Evolutionary conservation across 2,888 invertebrate genomes (phyloP).

Genomic region (Mongoloraphidia duomilia): DNA sequence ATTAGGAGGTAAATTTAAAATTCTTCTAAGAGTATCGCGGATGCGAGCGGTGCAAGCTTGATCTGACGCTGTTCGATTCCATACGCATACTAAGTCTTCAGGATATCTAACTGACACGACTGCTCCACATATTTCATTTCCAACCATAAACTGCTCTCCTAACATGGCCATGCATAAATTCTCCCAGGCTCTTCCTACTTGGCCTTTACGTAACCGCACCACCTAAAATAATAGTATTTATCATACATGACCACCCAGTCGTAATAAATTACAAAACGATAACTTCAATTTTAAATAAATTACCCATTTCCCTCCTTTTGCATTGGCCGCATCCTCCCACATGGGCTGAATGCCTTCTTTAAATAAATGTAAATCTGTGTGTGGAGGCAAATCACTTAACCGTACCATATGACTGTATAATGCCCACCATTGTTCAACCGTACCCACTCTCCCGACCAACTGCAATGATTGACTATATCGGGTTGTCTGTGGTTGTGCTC

Average conservation of each 20-base stretch:
- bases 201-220: slow-evolving; percentile 82
- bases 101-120: slow-evolving; percentile 91
- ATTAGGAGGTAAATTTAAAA: slow-evolving; percentile 85
- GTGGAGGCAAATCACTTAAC: slow-evolving; percentile 78
- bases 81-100: slow-evolving; percentile 92
- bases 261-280: not conserved
- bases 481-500: slow-evolving; percentile 34
- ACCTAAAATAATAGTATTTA: slow-evolving; percentile 28
- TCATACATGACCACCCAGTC: not conserved
- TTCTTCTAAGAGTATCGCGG: slow-evolving; percentile 84
- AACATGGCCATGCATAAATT: slow-evolving; percentile 96
- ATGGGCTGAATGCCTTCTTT: slow-evolving; percentile 97
- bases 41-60: slow-evolving; percentile 77
- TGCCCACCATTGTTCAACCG: slow-evolving; percentile 97
- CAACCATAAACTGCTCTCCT: slow-evolving; percentile 98
- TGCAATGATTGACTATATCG: slow-evolving; percentile 60
- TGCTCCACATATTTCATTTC: slow-evolving; percentile 95
- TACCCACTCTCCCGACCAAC: slow-evolving; percentile 73
- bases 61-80: slow-evolving; percentile 93
- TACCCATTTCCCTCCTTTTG: slow-evolving; percentile 96
- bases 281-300: slow-evolving; percentile 11
- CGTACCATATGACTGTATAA: slow-evolving; percentile 84
- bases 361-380: slow-evolving; percentile 91
- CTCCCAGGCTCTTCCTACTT: slow-evolving; percentile 96
- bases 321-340: slow-evolving; percentile 98